These are phyloP conservation scores for Oxycera nigricornis DNA, from an alignment of 2,888 invertebrate species.

Conservation along the genomic window DNA sequence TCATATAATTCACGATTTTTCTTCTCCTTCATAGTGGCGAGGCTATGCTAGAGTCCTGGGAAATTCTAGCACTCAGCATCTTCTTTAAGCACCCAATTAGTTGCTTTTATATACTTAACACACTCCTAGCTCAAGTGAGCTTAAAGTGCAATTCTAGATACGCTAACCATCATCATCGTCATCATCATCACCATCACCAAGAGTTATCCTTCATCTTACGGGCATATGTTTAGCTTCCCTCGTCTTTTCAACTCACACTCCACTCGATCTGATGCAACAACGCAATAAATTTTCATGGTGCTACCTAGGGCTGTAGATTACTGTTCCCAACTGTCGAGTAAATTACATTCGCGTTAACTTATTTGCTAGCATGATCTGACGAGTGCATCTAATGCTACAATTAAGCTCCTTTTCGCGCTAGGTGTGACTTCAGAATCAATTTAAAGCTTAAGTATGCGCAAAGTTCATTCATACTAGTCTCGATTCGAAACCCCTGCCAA, in stretches of 20 bases:
- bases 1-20: background rate
- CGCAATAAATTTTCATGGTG: constrained; percentile 10
- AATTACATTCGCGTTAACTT: constrained; percentile 22
- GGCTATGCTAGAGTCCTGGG: constrained; percentile 3
- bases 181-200: constrained; percentile 4
- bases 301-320: too few species aligned
- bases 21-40: constrained; percentile 1
- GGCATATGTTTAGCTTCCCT: constrained; percentile 11
- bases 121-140: constrained; percentile 33
- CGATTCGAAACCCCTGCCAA: background rate
- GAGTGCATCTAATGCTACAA: constrained; percentile 43
- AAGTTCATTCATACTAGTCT: constrained; percentile 29
- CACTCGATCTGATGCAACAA: background rate
- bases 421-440: constrained; percentile 47
- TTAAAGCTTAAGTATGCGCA: constrained; percentile 45
- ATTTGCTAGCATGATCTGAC: background rate
- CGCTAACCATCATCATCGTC: constrained; percentile 28
- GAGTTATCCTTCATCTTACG: constrained; percentile 20
- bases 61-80: constrained; percentile 37
- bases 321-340: background rate
- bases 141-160: constrained; percentile 17
- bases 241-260: background rate
- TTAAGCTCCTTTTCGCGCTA: constrained; percentile 46
- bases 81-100: constrained; percentile 52
- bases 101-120: constrained; percentile 48